A percentile compares a stretch with the other conserved stretches of the same genome.
phyloP scores from a whole-genome alignment of 2,113 vertebrate species.

The Etia nguti region DNA sequence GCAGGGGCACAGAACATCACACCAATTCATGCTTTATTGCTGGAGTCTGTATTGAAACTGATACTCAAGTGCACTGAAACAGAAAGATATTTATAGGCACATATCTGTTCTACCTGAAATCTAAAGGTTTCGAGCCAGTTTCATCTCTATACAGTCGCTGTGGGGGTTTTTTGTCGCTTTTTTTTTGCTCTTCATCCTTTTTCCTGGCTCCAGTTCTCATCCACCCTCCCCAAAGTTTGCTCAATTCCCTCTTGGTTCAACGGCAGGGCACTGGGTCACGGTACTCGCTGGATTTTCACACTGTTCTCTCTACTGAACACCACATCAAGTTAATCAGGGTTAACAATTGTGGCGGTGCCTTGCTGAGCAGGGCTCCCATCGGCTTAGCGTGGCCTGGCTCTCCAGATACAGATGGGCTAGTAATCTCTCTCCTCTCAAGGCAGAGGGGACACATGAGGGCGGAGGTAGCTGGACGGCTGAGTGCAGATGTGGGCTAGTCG shows the following conservation, averaged over 20 bases:
- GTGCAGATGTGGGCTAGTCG: background rate
- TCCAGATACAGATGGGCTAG: constrained; percentile 67
- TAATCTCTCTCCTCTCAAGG: constrained; percentile 56
- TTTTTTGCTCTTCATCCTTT: background rate
- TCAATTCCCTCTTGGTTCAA: constrained; percentile 63
- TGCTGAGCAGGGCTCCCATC: constrained; percentile 62
- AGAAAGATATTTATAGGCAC: background rate
- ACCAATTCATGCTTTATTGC: background rate
- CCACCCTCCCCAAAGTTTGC: constrained; percentile 37
- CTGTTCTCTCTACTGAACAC: constrained; percentile 59
- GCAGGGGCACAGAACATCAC: background rate
- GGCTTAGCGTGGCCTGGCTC: constrained; percentile 56
- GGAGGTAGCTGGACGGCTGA: background rate
- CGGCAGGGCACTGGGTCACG: constrained; percentile 68
- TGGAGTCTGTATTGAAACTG: background rate
- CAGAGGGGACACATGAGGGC: constrained; percentile 2
- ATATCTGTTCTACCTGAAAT: background rate
- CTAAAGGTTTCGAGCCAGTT: background rate
- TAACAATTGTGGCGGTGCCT: constrained; percentile 68
- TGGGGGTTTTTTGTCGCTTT: background rate
- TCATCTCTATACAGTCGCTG: background rate
- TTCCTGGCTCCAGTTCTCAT: background rate
- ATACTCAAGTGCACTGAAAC: background rate
- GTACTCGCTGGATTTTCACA: constrained; percentile 72
- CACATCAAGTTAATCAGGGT: constrained; percentile 79